Evolutionary conservation across 2,113 vertebrate genomes (phyloP).

Genomic region (Sterrhoptilus dennistouni): DNA sequence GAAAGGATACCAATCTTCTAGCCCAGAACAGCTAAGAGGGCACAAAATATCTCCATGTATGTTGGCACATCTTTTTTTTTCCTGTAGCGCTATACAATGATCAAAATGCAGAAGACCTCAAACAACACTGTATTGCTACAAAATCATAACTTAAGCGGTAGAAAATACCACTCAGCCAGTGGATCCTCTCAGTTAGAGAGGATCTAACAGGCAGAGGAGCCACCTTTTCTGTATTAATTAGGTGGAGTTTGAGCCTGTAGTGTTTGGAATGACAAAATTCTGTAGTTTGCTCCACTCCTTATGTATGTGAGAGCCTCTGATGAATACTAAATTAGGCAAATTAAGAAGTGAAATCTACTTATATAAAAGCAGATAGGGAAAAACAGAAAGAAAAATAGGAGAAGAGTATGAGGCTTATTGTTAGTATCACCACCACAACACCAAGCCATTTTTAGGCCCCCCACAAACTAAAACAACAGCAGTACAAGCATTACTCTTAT

Average conservation of each 20-base stretch:
- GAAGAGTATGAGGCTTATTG: background rate
- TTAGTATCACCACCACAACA: background rate
- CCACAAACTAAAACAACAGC: background rate
- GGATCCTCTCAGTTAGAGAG: no score
- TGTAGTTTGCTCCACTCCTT: background rate
- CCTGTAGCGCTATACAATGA: background rate
- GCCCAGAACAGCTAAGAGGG: background rate
- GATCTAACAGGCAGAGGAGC: background rate
- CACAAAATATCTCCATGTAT: background rate
- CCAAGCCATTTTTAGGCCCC: background rate
- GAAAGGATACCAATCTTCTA: background rate
- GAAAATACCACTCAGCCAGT: background rate
- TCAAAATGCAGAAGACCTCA: background rate
- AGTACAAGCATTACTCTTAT: background rate
- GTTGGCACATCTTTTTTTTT: accelerated
- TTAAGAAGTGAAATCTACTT: background rate
- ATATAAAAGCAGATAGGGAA: background rate
- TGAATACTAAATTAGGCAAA: background rate
- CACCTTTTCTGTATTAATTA: background rate
- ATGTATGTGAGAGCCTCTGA: background rate
- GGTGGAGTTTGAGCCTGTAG: background rate
- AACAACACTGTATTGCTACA: background rate
- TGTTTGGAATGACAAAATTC: background rate
- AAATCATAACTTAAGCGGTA: background rate
- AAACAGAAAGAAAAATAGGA: background rate